Conservation (phyloP, 2,113 vertebrate genomes). For the Boulengeromyrus knoepffleri region DNA sequence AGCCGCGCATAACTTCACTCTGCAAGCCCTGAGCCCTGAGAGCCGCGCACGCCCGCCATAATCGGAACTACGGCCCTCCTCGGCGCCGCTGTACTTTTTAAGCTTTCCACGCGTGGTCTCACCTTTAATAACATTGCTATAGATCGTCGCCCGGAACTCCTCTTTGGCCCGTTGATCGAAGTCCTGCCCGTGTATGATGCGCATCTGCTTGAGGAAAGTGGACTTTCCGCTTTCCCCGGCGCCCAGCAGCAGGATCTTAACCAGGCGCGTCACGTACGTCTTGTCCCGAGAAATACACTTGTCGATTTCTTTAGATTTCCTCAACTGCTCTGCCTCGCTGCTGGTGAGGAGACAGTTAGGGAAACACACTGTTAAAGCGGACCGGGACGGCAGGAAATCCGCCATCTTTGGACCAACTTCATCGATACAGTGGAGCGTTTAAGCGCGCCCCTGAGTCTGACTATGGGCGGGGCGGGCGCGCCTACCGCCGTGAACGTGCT, state of each 20-base stretch:
- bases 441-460: conserved; percentile 20
- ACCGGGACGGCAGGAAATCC: conserved; percentile 94
- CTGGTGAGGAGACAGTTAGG: conserved; percentile 83
- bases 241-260: conserved; percentile 87
- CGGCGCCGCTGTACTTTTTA: not conserved
- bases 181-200: conserved; percentile 90
- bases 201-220: conserved; percentile 97
- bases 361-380: conserved; percentile 81
- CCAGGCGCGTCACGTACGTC: conserved; percentile 81
- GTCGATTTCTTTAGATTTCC: conserved; percentile 88
- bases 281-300: conserved; percentile 79
- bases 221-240: conserved; percentile 95
- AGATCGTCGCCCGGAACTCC: conserved; percentile 87
- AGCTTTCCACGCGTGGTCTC: conserved; percentile 3
- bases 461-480: conserved; percentile 17
- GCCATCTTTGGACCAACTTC: conserved; percentile 89
- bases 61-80: not conserved
- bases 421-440: conserved; percentile 57
- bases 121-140: conserved; percentile 94
- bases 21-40: not conserved
- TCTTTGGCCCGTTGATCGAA: conserved; percentile 85
- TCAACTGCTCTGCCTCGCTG: conserved; percentile 80
- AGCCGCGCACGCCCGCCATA: not conserved
- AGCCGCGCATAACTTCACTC: conserved; percentile 19
- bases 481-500: not conserved